Base-by-base conservation (phyloP, 2,797 vertebrate species). In the Pachyuromys duprasi region DNA sequence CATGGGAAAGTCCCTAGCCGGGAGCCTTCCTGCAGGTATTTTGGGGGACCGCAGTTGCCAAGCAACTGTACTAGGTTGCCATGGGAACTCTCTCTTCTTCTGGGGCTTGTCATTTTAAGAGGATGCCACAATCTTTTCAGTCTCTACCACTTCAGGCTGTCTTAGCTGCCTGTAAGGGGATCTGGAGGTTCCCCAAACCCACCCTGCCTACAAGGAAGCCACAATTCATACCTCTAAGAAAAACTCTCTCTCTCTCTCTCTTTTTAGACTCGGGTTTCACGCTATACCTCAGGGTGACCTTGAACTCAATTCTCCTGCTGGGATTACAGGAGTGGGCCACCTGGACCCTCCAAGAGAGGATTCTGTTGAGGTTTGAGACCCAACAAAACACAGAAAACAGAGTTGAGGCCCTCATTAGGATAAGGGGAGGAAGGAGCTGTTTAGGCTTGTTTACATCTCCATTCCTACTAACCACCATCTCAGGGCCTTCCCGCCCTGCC, bases 1-100 rank as follows among this genome's bases (percentile, higher is more conserved):
- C 36, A 3, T n/a, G 0, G 87, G 94, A 94, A 95, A 97, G 70
- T 88, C 94, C 89, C 91, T 49, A 9, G 70, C 22, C 65, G 36
- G 4, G n/a, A 92, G 92, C 33, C 75, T 84, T 92, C 67, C 55
- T 55, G 55, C 72, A 76, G 31, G 86, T 96, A 96, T 97, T 97
- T 96, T 93, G 97, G 95, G 97, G 97, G 26, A 91, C 89, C 93
- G 67, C 0, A 28, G 97, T 97, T 96, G 93, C 96, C 78, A 94
- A 93, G 96, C 96, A 88, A 96, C 94, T 12, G 33, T 70, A 90
- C 81, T 33, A 24, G 55, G 97, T 97, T 97, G 86, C 95, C 95
- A 94, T 88, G 95, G 96, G 55, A 97, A 97, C 97, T 45, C 91
- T 76, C 86, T 62, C 72, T 89, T 76, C 79, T 3, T 83, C 82